Evolutionary conservation across 2,888 invertebrate genomes (phyloP).

Genomic region (Rhagonycha fulva): DNA sequence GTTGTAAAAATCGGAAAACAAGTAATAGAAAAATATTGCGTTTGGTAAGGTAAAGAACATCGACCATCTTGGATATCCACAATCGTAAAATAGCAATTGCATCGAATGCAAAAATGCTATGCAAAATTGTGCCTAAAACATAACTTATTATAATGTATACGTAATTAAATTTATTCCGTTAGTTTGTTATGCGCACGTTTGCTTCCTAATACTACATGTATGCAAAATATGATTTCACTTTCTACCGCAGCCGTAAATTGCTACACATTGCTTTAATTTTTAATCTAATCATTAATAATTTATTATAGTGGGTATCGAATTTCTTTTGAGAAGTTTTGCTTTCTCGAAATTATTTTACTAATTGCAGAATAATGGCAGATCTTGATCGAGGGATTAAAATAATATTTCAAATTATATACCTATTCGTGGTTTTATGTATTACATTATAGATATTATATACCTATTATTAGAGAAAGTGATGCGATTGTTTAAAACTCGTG

Average conservation of each 20-base stretch:
- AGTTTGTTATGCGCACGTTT: not conserved
- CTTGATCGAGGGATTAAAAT: not conserved
- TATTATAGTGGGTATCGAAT: not conserved
- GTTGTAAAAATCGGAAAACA: slow-evolving; percentile 91
- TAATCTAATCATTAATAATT: not conserved
- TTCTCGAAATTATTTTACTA: not conserved
- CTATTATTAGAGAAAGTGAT: not conserved
- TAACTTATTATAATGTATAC: not conserved
- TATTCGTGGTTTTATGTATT: not conserved
- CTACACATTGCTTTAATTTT: not conserved
- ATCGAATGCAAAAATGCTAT: slow-evolving; percentile 84
- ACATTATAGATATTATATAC: not conserved
- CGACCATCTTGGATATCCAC: slow-evolving; percentile 85
- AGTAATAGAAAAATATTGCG: slow-evolving; percentile 89
- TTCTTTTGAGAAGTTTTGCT: not conserved
- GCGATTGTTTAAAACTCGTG: not conserved
- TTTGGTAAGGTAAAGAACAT: slow-evolving; percentile 85
- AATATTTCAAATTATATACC: not conserved
- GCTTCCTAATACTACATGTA: not conserved
- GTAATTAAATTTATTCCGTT: not conserved
- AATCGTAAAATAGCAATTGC: slow-evolving; percentile 83
- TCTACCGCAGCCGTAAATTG: not conserved
- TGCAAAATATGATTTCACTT: not conserved
- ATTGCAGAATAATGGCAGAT: not conserved
- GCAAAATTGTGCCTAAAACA: slow-evolving; percentile 84